Evolutionary conservation across 2,797 vertebrate genomes (phyloP), one percentile per base, ranked within the genome.

Genomic region (Pristis pectinata): DNA sequence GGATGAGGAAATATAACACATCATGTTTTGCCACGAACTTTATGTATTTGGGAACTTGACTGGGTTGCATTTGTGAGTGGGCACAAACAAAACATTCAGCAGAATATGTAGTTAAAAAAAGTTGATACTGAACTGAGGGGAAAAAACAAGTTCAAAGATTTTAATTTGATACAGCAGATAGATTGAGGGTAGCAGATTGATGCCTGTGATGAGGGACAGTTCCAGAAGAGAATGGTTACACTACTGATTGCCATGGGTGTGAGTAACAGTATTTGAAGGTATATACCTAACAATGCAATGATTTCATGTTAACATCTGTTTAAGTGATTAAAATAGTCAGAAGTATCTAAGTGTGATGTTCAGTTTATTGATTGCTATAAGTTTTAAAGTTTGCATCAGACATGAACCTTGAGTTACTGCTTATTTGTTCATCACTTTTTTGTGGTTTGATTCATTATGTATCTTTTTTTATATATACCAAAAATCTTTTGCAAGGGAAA

Each of bases 401-500:
- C 95, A 95, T n/a, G n/a, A 95, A 96, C 96, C 95, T 95, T 87
- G 95, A 74, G 83, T 6, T 17, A 94, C n/a, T 92, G 10, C 8
- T 49, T 95, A 37, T n/a, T 41, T 37, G 53, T 79, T 76, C 53
- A n/a, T 94, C 7, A 80, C 93, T 94, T n/a, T 74, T 96, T 95
- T 95, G 97, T 96, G 95, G 96, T 96, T 95, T 97, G 96, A 5
- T 80, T 80, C 34, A 24, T 76, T 49, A 34, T 11, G 53, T 85
- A 34, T 27, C 3, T 2, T 61, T n/a, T 59, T 22, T 89, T n/a
- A 30, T n/a, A n/a, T 61, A 27, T 61, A n/a, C 96, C 96, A 96
- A 96, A 97, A 97, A 96, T 96, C 97, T 95, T 97, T 97, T 98
- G 98, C 98, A 98, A 98, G 97, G 98, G 98, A 98, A 98, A 96